A percentile compares a stretch with the other conserved stretches of the same genome.
These are phyloP conservation scores for Tragelaphus buxtoni DNA, from an alignment of 2,113 vertebrate species.

Conservation along the genomic window DNA sequence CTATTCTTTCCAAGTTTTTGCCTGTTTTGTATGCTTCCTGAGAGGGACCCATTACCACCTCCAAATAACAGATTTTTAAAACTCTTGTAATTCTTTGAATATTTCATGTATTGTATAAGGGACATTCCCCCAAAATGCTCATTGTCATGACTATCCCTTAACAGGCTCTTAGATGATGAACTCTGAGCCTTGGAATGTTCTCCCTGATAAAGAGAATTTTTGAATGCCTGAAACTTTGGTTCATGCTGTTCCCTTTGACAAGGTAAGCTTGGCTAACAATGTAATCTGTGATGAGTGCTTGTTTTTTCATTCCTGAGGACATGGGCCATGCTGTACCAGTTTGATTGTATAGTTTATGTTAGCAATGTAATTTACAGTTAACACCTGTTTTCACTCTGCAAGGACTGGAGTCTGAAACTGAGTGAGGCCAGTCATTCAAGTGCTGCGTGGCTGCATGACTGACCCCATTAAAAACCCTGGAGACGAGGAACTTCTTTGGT, in stretches of 20 bases:
- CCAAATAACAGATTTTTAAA: neutral
- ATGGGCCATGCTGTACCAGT: neutral
- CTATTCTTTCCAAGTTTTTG: neutral
- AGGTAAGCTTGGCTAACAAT: neutral
- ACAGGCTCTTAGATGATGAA: neutral
- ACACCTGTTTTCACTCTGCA: neutral
- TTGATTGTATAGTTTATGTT: neutral
- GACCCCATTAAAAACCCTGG: neutral
- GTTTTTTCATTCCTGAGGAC: neutral
- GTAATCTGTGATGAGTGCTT: neutral
- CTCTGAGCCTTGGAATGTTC: neutral
- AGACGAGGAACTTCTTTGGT: neutral
- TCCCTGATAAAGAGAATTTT: neutral
- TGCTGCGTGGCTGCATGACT: neutral
- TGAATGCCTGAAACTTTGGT: neutral
- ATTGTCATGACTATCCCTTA: neutral
- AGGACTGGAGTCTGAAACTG: neutral
- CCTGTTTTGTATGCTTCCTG: neutral
- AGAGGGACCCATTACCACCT: neutral
- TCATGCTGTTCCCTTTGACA: neutral
- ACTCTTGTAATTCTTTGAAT: neutral
- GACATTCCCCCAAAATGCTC: neutral
- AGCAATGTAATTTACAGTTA: neutral
- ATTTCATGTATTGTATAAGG: neutral
- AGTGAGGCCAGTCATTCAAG: neutral